A percentile compares a stretch with the other conserved stretches of the same genome.
phyloP scores from a whole-genome alignment of 2,797 vertebrate species.

The Spondyliosoma cantharus region DNA sequence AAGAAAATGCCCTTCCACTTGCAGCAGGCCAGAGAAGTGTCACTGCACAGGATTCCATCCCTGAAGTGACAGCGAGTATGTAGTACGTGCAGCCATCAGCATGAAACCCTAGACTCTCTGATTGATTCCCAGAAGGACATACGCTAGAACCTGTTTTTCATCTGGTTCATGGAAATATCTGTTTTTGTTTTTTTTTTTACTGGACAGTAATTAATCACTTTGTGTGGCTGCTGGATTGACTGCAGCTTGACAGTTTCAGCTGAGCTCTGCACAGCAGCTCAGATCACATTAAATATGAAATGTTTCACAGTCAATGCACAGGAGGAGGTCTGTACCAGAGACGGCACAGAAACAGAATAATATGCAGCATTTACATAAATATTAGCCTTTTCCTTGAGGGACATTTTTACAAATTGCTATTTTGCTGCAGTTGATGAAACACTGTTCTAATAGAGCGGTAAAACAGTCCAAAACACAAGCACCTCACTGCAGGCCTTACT shows the following conservation, averaged over 20 bases:
- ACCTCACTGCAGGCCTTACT: slow-evolving; percentile 53
- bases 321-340: not conserved
- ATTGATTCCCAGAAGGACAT: not conserved
- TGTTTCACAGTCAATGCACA: slow-evolving; percentile 1
- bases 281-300: not conserved
- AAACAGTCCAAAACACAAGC: not conserved
- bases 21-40: not conserved
- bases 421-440: not conserved
- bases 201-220: not conserved
- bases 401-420: not conserved
- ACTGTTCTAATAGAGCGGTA: not conserved
- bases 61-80: not conserved
- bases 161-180: not conserved
- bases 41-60: not conserved
- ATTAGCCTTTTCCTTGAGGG: not conserved
- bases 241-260: not conserved
- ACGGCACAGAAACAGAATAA: not conserved
- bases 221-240: not conserved
- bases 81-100: not conserved
- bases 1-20: slow-evolving; percentile 17
- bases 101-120: not conserved
- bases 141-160: not conserved
- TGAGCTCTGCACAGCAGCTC: not conserved
- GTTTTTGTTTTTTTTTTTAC: too few relatives aligned
- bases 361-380: not conserved